Evolutionary conservation across 2,113 vertebrate genomes (phyloP), one percentile per base, ranked within the genome.

Genomic region (Leptocoma aspasia): DNA sequence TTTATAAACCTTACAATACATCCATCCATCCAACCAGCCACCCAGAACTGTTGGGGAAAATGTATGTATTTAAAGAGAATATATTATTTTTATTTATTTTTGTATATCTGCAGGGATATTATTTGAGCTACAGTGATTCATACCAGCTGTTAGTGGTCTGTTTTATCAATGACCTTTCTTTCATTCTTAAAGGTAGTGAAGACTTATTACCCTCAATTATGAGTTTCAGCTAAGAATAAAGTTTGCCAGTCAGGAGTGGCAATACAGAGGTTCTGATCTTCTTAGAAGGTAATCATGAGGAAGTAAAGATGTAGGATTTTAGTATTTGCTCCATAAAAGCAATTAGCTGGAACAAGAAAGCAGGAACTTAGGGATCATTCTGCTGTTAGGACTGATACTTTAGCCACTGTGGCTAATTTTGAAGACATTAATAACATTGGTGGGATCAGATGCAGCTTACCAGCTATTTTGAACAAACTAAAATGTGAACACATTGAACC

Each of bases 141-240:
- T 12, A 44, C 31, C 54, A 73, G 17, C 33, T 75, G 11, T 66
- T 61, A 66, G 19, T 50, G 19, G 21, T 30, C 65, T 86, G 8
- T 42, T 30, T 79, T 76, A 63, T 72, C 45, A 82, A 44, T 52
- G 22, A 71, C 21, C 21, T 89, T 87, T 28, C 33, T 59, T 82
- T 69, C 20, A 61, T 83, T 90, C 78, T 66, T 50, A 68, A 66
- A 84, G 33, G 22, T 49, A 73, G 12, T 13, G 39, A 83, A 72
- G 39, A 47, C 0, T 0, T 68, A 28, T 41, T 81, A 80, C 19
- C 10, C 39, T 89, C 52, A 47, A 3, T 50, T 93, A 42, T 1
- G 6, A 41, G 18, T 59, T 86, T 70, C 0, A 0, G 9, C 27
- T 70, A 71, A 73, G 69, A 68, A 63, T 49, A 66, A 73, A 39